A percentile compares a stretch with the other conserved stretches of the same genome.
phyloP scores from a whole-genome alignment of 2,113 vertebrate species.

The Brachyhypopomus occidentalis region DNA sequence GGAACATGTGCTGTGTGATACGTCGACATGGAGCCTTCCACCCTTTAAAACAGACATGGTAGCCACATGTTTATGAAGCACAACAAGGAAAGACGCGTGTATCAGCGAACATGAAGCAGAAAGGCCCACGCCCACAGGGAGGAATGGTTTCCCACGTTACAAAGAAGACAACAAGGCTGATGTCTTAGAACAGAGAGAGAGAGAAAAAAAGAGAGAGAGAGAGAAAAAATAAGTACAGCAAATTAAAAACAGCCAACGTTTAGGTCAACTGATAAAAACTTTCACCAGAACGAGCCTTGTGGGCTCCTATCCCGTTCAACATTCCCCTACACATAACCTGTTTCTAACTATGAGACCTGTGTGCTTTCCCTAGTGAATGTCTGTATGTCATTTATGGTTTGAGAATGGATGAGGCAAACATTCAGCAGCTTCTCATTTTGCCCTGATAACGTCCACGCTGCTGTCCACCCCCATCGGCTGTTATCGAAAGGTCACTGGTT shows the following conservation, averaged over 20 bases:
- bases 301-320: not conserved
- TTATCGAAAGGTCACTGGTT: conserved; percentile 17
- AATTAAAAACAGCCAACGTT: conserved; percentile 26
- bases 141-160: not conserved
- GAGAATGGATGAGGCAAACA: conserved; percentile 1
- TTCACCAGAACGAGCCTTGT: not conserved
- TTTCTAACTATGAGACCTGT: too few species aligned
- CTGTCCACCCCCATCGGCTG: not conserved
- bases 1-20: not conserved
- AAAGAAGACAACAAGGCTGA: not conserved
- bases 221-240: not conserved
- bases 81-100: not conserved
- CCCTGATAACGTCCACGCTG: not conserved
- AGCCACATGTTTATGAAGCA: conserved; percentile 10
- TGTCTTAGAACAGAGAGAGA: not conserved
- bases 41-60: not conserved
- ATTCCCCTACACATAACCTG: not conserved
- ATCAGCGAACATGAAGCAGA: not conserved
- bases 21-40: too few species aligned
- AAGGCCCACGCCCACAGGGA: not conserved
- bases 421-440: not conserved
- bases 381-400: too few species aligned
- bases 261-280: not conserved
- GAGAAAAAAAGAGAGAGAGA: not conserved
- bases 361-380: too few species aligned